Evolutionary conservation across 2,888 invertebrate genomes (phyloP).

Genomic region (Pammene aurita): DNA sequence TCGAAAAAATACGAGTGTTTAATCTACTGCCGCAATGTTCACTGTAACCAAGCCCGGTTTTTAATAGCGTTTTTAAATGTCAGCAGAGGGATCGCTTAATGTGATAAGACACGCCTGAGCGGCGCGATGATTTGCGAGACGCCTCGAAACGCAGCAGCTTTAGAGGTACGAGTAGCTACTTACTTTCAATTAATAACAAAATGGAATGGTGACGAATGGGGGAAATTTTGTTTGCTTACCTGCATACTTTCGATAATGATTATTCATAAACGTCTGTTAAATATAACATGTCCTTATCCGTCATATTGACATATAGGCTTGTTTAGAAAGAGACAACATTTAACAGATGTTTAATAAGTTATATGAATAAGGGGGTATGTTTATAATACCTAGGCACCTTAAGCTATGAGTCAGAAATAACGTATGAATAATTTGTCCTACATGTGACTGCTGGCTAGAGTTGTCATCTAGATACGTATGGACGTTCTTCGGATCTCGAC

Average conservation of each 20-base stretch:
- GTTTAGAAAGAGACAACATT: too few species aligned
- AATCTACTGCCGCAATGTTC: constrained; percentile 35
- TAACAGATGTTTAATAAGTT: too few species aligned
- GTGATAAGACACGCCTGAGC: constrained; percentile 57
- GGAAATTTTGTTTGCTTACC: constrained; percentile 1
- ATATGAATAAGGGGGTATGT: too few species aligned
- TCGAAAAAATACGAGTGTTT: neutral
- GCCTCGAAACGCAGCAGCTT: constrained; percentile 45
- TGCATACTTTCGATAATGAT: neutral
- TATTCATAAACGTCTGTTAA: neutral
- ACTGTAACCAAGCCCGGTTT: constrained; percentile 46
- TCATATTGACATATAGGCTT: too few species aligned
- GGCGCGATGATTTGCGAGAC: constrained; percentile 44
- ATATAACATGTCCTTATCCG: neutral
- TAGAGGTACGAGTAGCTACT: too few species aligned
- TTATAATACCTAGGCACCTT: too few species aligned
- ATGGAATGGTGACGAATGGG: constrained; percentile 29
- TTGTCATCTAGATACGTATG: neutral
- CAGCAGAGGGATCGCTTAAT: constrained; percentile 55
- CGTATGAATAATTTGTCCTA: too few species aligned
- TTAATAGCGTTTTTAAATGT: constrained; percentile 63
- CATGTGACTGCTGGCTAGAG: too few species aligned
- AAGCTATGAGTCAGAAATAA: too few species aligned
- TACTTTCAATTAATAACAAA: constrained; percentile 45
- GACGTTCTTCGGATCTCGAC: neutral